These are phyloP conservation scores for Idaea aversata DNA, from an alignment of 2,888 invertebrate genomes.

Conservation along the genomic window DNA sequence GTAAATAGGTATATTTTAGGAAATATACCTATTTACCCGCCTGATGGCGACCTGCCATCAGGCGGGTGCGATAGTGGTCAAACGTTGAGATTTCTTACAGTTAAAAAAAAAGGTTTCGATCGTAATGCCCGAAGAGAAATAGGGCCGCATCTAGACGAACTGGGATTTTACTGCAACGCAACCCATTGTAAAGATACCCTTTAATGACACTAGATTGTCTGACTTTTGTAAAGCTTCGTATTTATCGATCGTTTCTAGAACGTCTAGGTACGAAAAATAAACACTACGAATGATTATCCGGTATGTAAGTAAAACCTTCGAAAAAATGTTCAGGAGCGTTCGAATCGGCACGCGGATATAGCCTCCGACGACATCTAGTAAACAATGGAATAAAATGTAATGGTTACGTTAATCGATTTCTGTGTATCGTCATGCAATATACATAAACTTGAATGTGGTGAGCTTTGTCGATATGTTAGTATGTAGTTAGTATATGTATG, in stretches of 20 bases:
- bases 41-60: too few species aligned
- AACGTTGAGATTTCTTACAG: too few species aligned
- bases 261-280: not conserved
- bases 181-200: too few species aligned
- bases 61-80: too few species aligned
- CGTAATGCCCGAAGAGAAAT: slow-evolving; percentile 14
- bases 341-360: not conserved
- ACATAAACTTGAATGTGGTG: not conserved
- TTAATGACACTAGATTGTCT: not conserved
- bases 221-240: not conserved
- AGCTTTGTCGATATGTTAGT: not conserved
- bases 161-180: too few species aligned
- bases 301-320: not conserved
- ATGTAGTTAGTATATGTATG: not conserved
- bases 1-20: too few species aligned
- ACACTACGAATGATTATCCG: not conserved
- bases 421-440: slow-evolving; percentile 4
- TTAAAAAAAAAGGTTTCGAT: too few species aligned
- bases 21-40: too few species aligned
- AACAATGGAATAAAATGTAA: slow-evolving; percentile 3
- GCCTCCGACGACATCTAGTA: slow-evolving; percentile 1
- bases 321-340: not conserved
- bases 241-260: not conserved
- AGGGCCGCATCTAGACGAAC: not conserved
- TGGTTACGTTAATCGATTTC: slow-evolving; percentile 5